A percentile compares a stretch with the other conserved stretches of the same genome.
These are phyloP conservation scores for Myotis daubentonii DNA, from an alignment of 2,797 vertebrate species.

Conservation along the genomic window DNA sequence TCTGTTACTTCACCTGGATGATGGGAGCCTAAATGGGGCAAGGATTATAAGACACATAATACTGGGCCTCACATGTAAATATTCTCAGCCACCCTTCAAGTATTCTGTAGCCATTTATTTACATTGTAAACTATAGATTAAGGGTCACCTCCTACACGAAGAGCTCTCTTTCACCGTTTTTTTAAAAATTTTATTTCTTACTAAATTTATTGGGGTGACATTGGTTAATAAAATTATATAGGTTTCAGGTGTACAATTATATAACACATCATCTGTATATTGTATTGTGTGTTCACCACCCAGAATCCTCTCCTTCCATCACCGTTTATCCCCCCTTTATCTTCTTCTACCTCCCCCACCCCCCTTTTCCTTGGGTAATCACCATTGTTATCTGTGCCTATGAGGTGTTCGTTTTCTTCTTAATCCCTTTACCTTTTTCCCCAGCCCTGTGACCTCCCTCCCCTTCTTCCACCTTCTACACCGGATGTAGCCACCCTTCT, in stretches of 20 bases:
- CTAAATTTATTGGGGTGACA: not conserved
- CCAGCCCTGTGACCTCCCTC: not conserved
- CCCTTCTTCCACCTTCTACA: not conserved
- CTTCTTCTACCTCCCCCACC: not conserved
- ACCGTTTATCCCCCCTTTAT: not conserved
- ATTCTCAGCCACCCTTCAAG: not conserved
- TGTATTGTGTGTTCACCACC: not conserved
- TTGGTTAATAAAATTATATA: not conserved
- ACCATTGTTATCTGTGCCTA: not conserved
- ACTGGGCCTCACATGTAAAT: not conserved
- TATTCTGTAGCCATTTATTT: not conserved
- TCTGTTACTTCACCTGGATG: not conserved
- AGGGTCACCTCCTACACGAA: not conserved
- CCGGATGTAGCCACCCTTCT: fast-evolving
- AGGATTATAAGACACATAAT: not conserved
- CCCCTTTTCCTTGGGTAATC: not conserved
- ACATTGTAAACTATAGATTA: not conserved
- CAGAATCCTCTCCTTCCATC: not conserved
- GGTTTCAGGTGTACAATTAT: not conserved
- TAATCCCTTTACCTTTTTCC: not conserved
- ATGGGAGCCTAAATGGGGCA: not conserved
- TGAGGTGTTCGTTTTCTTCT: not conserved
- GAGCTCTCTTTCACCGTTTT: not conserved
- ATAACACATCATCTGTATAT: not conserved
- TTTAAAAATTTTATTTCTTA: not conserved